These are phyloP conservation scores for Orthosia cruda DNA, from an alignment of 2,888 invertebrate species.

Conservation along the genomic window DNA sequence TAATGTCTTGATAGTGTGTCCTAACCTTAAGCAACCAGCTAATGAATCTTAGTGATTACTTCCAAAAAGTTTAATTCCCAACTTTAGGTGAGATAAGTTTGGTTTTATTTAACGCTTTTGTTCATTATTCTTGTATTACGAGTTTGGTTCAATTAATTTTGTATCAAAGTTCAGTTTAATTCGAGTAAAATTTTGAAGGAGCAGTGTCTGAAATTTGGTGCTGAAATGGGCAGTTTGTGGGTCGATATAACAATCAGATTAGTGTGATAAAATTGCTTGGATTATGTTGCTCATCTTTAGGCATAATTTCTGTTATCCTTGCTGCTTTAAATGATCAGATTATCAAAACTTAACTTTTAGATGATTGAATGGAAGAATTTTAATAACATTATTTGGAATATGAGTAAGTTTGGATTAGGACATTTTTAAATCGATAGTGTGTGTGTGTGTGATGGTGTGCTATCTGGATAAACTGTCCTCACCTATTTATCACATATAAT, in stretches of 20 bases:
- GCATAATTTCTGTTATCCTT: not conserved
- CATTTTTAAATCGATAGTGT: no score
- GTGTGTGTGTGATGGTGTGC: no score
- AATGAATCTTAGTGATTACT: conserved; percentile 53
- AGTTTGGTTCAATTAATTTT: conserved; percentile 55
- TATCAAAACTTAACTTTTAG: no score
- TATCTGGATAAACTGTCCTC: no score
- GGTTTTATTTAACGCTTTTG: conserved; percentile 45
- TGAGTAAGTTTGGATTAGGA: no score
- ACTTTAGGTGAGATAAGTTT: conserved; percentile 52
- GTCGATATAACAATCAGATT: not conserved
- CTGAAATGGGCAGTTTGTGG: not conserved
- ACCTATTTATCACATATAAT: no score
- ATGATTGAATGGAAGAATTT: no score
- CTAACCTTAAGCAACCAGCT: conserved; percentile 13
- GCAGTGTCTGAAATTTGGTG: not conserved
- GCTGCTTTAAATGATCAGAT: no score
- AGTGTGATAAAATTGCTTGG: not conserved
- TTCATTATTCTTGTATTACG: conserved; percentile 37
- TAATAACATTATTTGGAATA: no score
- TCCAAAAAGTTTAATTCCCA: conserved; percentile 54
- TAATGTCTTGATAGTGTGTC: not conserved
- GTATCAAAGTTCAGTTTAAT: conserved; percentile 15
- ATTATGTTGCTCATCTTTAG: not conserved
- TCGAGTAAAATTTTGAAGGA: conserved; percentile 2